These are phyloP conservation scores for Jordanella pulchra DNA, from an alignment of 2,797 vertebrate species.

Conservation along the genomic window DNA sequence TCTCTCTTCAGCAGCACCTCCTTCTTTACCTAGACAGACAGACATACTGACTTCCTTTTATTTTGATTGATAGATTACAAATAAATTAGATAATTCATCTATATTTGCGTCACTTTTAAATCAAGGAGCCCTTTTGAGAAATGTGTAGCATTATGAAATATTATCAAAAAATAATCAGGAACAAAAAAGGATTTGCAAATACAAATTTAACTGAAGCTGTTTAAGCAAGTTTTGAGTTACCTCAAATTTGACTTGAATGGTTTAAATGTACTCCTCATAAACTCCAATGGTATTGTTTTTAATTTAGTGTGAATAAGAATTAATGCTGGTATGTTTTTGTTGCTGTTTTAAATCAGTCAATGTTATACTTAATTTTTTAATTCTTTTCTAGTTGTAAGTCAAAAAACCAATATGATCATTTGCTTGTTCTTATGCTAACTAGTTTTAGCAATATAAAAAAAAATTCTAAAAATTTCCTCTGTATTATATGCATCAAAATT, in stretches of 20 bases:
- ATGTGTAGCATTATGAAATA: background rate
- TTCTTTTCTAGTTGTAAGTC: background rate
- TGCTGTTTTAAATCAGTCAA: too few relatives aligned
- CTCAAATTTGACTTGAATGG: too few relatives aligned
- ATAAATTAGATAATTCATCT: constrained; percentile 26
- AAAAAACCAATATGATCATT: background rate
- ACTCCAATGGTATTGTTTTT: background rate
- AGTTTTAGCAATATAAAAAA: background rate
- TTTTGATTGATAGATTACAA: constrained; percentile 21
- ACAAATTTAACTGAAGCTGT: background rate
- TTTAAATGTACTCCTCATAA: too few relatives aligned
- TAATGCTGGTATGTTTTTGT: background rate
- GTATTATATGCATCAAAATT: background rate
- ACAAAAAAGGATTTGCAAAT: background rate
- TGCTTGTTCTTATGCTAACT: background rate
- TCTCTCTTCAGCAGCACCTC: constrained; percentile 54
- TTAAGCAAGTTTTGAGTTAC: too few relatives aligned
- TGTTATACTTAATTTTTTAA: background rate
- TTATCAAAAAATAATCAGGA: background rate
- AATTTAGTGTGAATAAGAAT: background rate
- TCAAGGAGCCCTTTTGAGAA: background rate
- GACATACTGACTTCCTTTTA: constrained; percentile 52
- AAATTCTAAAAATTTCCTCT: background rate
- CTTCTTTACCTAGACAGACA: constrained; percentile 44
- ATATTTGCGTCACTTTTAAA: constrained; percentile 14